Conservation (phyloP, 2,797 vertebrate species). For the Myotis daubentonii region DNA sequence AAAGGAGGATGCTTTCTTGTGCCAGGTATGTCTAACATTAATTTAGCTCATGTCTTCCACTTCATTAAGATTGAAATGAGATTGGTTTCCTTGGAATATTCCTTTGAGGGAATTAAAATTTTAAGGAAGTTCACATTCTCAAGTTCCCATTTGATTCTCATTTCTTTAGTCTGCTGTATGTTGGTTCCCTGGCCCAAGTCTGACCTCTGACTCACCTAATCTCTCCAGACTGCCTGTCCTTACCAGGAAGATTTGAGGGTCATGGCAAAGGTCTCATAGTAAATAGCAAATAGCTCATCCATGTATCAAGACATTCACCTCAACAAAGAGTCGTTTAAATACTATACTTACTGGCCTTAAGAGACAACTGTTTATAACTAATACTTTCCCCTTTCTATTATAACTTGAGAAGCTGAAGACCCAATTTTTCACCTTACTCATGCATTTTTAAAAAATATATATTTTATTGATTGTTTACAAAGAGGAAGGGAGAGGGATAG, state of each 20-base stretch:
- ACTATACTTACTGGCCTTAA: background rate
- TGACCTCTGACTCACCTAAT: background rate
- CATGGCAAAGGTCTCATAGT: background rate
- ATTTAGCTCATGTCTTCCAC: conserved; percentile 37
- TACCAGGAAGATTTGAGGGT: background rate
- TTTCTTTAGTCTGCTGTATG: background rate
- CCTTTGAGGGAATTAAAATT: background rate
- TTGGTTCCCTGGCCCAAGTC: background rate
- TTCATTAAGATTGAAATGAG: conserved; percentile 24
- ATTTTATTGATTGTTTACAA: too few species aligned
- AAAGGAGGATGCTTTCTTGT: background rate
- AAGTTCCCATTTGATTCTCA: conserved; percentile 9
- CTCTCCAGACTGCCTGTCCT: background rate
- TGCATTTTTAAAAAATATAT: background rate
- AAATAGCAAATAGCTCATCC: background rate
- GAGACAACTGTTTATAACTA: background rate
- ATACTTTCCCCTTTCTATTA: background rate
- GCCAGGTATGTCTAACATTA: background rate
- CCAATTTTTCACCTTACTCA: background rate
- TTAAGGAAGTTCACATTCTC: background rate
- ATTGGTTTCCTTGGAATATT: background rate
- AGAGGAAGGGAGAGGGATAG: too few species aligned
- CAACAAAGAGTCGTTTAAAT: background rate
- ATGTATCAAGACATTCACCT: background rate
- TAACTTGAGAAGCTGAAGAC: background rate